Base-by-base conservation (phyloP, 30 jellyfish, hydroid and myxozoan genomes). In the Pelagia noctiluca region DNA sequence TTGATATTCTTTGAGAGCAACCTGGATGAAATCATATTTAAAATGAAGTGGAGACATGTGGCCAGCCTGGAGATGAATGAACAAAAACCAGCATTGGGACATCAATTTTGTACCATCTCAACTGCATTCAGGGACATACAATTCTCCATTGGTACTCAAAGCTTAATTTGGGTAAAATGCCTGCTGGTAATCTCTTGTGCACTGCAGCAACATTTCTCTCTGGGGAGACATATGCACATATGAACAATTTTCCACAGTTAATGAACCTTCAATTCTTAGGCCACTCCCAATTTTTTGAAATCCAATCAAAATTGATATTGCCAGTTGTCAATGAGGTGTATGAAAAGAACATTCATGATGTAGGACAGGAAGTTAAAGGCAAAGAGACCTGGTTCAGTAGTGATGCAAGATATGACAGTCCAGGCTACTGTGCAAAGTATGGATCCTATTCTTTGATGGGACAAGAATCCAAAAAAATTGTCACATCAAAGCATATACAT, bases 121-220 rank as follows among this genome's bases (percentile, higher is more conserved):
- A 71, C 11, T 71, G 83, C 83, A 2, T 71, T 2, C 53, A 35
- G 16, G 69, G 83, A 24, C 83, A 71, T 26, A 5, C 16, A 24
- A 71, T 71, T 3, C 35, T 71, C 16, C 2, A 71, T 24, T 71
- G 69, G 68, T 4, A 71, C 5, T 37, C 83, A 7, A 67, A 37
- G 42, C n/a, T 69, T 7, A 1, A 1, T 35, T 24, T 71, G 32
- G 68, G 83, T 2, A 66, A 71, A 37, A 11, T 71, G 19, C 35
- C 83, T 1, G 69, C 83, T 71, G 83, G 83, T 5, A 71, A 71
- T 24, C 10, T 71, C 26, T 26, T 71, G 19, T 71, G 83, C 83
- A 71, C 35, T 71, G 68, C 83, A 4, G 68, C 83, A 18, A 46
- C 8, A 10, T 37, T 71, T 8, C 34, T 4, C 24, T 35, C 69